Percentiles rank a stretch among this genome's conserved stretches.
phyloP scores from a whole-genome alignment of 2,797 vertebrate species.

The Heliangelus exortis region DNA sequence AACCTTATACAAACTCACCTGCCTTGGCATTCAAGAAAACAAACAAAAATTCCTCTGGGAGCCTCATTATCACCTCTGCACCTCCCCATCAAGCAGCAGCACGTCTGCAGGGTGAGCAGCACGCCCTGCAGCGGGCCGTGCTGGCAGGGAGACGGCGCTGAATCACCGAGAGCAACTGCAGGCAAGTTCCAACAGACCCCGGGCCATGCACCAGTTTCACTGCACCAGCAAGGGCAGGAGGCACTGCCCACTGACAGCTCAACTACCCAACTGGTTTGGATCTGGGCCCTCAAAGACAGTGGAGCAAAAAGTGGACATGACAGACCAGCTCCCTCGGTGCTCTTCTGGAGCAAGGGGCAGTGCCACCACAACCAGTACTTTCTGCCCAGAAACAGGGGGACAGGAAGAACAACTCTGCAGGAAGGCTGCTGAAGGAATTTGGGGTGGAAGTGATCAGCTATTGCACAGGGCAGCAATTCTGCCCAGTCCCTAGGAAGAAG shows the following conservation, averaged over 20 bases:
- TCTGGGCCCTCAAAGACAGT: not conserved
- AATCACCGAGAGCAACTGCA: not conserved
- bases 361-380: not conserved
- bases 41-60: not conserved
- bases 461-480: not conserved
- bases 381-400: not conserved
- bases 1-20: not conserved
- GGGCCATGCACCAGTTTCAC: not conserved
- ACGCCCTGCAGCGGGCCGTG: not conserved
- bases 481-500: fast-evolving
- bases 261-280: not conserved
- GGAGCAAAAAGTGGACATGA: not conserved
- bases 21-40: not conserved
- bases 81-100: not conserved
- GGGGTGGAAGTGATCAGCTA: not conserved
- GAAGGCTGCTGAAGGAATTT: not conserved
- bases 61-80: not conserved
- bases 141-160: not conserved
- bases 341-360: fast-evolving
- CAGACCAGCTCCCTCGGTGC: not conserved
- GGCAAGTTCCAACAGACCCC: not conserved
- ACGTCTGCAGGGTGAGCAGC: not conserved
- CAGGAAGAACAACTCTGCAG: not conserved
- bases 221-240: not conserved
- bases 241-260: not conserved